A percentile compares a stretch with the other conserved stretches of the same genome.
phyloP scores from a whole-genome alignment of 1,140 invertebrate species.

The Drosophila mayri region DNA sequence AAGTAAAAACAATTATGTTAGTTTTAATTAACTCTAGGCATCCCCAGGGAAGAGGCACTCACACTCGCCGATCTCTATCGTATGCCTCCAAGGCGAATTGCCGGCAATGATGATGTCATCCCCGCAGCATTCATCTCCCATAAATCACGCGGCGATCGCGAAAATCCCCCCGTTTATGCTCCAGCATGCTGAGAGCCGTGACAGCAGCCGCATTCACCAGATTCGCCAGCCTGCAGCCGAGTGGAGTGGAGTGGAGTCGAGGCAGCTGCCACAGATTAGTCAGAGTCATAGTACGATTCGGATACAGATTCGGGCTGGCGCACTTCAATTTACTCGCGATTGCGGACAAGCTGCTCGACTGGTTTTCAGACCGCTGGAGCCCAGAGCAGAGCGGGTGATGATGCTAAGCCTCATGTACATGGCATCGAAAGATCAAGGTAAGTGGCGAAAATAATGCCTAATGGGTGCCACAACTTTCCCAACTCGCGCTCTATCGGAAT shows the following conservation, averaged over 20 bases:
- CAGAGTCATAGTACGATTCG: conserved; percentile 55
- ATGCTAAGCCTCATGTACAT: background rate
- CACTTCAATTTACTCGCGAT: conserved; percentile 57
- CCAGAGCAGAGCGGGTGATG: conserved; percentile 13
- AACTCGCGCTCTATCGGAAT: background rate
- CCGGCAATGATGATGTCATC: conserved; percentile 69
- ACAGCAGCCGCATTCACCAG: conserved; percentile 39
- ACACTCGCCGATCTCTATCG: conserved; percentile 5
- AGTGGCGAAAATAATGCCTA: conserved; percentile 41
- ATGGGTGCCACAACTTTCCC: conserved; percentile 4
- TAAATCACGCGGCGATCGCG: conserved; percentile 68
- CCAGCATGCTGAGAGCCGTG: conserved; percentile 42
- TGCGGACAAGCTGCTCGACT: conserved; percentile 58
- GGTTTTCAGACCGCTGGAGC: conserved; percentile 44
- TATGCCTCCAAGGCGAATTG: conserved; percentile 23
- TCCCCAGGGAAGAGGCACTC: conserved; percentile 4
- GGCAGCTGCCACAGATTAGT: conserved; percentile 80
- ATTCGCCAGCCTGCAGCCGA: conserved; percentile 39
- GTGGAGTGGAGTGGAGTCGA: conserved; percentile 53
- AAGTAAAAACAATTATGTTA: conserved; percentile 49
- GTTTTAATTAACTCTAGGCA: conserved; percentile 42
- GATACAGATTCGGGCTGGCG: conserved; percentile 39
- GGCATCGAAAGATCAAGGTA: conserved; percentile 69
- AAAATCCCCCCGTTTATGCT: conserved; percentile 57
- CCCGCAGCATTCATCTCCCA: conserved; percentile 56